These are phyloP conservation scores for Nomada fucata DNA, from an alignment of 2,888 invertebrate genomes.

Conservation along the genomic window DNA sequence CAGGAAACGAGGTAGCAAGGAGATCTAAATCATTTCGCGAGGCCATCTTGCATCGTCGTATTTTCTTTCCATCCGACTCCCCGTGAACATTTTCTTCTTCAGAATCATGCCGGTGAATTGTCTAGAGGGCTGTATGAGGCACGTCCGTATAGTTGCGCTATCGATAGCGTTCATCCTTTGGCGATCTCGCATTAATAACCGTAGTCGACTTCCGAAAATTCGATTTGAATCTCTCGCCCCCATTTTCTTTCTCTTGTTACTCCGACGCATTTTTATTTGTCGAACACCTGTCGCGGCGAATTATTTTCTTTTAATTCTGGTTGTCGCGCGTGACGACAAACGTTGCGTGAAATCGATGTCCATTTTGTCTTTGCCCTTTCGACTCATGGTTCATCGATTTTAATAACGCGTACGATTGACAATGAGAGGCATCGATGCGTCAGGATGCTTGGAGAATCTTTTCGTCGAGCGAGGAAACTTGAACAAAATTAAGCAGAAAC, in stretches of 20 bases:
- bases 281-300: not conserved
- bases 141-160: slow-evolving; percentile 33
- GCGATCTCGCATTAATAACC: slow-evolving; percentile 46
- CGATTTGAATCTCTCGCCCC: not conserved
- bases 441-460: not conserved
- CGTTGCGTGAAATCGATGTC: slow-evolving; percentile 17
- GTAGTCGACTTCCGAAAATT: slow-evolving; percentile 28
- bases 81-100: slow-evolving; percentile 41
- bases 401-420: slow-evolving; percentile 2
- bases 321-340: not conserved
- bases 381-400: slow-evolving; percentile 29
- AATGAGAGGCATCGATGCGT: not conserved
- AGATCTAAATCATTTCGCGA: slow-evolving; percentile 38
- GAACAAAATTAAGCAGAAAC: not conserved
- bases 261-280: not conserved
- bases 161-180: slow-evolving; percentile 22
- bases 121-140: slow-evolving; percentile 37
- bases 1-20: not conserved
- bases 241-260: not conserved
- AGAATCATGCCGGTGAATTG: slow-evolving; percentile 30
- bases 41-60: slow-evolving; percentile 44
- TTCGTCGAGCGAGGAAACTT: not conserved
- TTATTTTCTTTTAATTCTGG: not conserved
- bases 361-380: slow-evolving; percentile 8
- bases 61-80: slow-evolving; percentile 38